Evolutionary conservation across 2,797 vertebrate genomes (phyloP).

Genomic region (Synaphobranchus kaupii): DNA sequence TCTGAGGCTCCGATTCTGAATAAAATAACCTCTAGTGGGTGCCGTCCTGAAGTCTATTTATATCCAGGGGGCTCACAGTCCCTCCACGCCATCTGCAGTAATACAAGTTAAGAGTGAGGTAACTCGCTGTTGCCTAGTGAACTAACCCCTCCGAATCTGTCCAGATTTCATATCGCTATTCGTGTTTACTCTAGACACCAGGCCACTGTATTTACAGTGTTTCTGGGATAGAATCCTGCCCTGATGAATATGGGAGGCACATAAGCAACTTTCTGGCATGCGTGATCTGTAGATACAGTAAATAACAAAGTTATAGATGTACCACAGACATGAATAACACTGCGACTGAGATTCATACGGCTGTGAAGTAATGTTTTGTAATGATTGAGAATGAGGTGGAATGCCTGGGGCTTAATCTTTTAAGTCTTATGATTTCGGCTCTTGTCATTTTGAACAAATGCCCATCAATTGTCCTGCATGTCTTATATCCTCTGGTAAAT

Average conservation of each 20-base stretch:
- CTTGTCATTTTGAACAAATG: conserved; percentile 24
- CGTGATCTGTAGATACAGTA: conserved; percentile 34
- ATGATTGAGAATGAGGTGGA: conserved; percentile 37
- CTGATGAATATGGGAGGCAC: conserved; percentile 40
- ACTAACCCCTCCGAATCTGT: neutral
- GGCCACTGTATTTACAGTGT: neutral
- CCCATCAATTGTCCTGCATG: conserved; percentile 34
- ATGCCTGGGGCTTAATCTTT: conserved; percentile 22
- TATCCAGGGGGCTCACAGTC: neutral
- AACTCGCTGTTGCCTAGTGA: neutral
- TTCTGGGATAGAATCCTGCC: conserved; percentile 6
- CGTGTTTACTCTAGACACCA: neutral
- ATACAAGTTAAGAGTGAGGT: neutral
- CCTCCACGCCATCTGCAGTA: neutral
- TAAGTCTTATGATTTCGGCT: neutral
- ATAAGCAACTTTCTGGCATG: conserved; percentile 52
- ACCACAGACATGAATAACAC: conserved; percentile 41
- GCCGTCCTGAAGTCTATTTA: neutral
- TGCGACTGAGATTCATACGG: conserved; percentile 24
- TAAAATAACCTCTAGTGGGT: neutral
- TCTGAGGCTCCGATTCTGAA: neutral
- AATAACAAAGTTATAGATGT: conserved; percentile 41
- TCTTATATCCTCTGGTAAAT: conserved; percentile 5
- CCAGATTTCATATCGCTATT: no score
- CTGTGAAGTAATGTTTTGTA: conserved; percentile 45